Evolutionary conservation across 92 coral and sea anemone species (phyloP), one percentile per base, ranked within the genome.

Genomic region (Parazoanthus swiftii): DNA sequence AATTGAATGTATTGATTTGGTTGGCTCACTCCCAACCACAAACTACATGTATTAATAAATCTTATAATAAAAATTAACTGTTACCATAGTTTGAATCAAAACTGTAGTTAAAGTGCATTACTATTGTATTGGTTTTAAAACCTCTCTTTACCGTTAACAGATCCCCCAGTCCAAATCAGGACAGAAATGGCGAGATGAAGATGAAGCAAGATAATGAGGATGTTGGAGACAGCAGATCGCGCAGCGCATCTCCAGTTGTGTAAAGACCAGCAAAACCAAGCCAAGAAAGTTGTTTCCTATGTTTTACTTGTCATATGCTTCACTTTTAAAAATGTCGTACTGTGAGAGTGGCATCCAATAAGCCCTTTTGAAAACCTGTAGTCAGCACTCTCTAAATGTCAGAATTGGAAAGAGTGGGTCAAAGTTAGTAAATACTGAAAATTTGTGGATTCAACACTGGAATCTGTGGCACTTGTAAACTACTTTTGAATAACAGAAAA

Each of bases 101-200:
- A 48, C 51, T 48, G 51, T 48, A 48, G 51, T 6, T 6, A 48
- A 7, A 48, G 51, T 48, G 9, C 51, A 74, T 29, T 54, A 54
- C 1, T 54, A 13, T 54, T 11, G 59, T 54, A 54, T 18, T 11
- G 4, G 51, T 14, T 54, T 54, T 10, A 54, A 1, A 2, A 4
- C 46, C n/a, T 38, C 8, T 76, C 51, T 18, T 7, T 33, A 76
- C 26, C 39, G 79, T 44, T 20, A 18, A 39, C 54, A 76, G 79
- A 39, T 76, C 79, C n/a, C 79, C 79, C 15, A 76, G 79, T n/a
- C 79, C 79, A 39, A 39, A 76, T 76, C 79, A 76, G 46, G 79
- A 76, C 10, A 42, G 79, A 8, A 76, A 76, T 39, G 79, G 79
- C 5, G 79, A 76, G 51, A 16, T 76, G 46, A 76, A 76, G 51